Conservation (phyloP, 2,888 invertebrate genomes). For the Camptogramma bilineatum region DNA sequence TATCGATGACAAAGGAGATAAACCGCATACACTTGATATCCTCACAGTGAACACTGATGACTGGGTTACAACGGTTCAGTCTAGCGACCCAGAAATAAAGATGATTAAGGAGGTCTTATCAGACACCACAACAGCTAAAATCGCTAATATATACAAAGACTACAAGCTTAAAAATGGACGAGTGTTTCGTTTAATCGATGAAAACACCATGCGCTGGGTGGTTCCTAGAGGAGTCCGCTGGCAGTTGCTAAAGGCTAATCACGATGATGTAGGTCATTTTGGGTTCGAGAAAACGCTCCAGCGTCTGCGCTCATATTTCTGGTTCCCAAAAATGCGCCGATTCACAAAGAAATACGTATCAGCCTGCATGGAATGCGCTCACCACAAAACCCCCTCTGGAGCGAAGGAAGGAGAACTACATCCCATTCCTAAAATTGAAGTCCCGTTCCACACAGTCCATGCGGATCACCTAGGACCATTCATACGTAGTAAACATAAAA, state of each 20-base stretch:
- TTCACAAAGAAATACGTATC: background rate
- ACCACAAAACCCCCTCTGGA: background rate
- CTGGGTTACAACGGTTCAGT: background rate
- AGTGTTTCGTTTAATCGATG: background rate
- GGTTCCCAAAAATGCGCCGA: no score
- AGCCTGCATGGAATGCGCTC: background rate
- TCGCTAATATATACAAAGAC: background rate
- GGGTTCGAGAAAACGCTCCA: slow-evolving; percentile 4
- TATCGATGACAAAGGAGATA: no score
- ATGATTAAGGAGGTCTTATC: background rate
- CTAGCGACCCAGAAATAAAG: background rate
- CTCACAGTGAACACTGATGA: no score
- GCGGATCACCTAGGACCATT: slow-evolving; percentile 5
- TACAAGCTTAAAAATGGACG: background rate
- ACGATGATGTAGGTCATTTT: slow-evolving; percentile 7
- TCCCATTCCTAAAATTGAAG: slow-evolving; percentile 4
- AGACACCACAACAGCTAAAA: background rate
- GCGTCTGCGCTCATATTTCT: background rate
- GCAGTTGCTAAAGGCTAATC: background rate
- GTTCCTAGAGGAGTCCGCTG: slow-evolving; percentile 1
- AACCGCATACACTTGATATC: no score
- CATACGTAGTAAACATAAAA: background rate
- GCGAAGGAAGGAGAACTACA: slow-evolving; percentile 1
- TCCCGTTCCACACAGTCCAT: no score
- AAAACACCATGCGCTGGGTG: background rate